Evolutionary conservation across 2,797 vertebrate species (phyloP).

Genomic region (Mionectes olivaceus): DNA sequence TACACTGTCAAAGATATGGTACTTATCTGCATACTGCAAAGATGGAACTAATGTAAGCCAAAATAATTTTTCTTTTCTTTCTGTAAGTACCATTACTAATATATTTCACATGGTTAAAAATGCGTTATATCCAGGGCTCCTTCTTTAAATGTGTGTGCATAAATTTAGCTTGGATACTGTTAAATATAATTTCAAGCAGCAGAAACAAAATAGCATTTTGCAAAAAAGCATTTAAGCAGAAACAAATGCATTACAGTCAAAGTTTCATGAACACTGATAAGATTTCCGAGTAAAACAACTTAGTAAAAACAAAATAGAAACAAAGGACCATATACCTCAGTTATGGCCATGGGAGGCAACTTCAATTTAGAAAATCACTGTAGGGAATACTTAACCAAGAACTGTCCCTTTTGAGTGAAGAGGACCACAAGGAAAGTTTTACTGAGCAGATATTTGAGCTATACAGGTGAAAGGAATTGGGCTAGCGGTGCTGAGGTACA

Average conservation of each 20-base stretch:
- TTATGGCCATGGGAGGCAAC: background rate
- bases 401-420: background rate
- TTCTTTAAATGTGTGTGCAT: conserved; percentile 21
- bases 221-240: conserved; percentile 38
- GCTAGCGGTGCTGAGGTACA: background rate
- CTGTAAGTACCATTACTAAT: conserved; percentile 56
- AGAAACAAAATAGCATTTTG: conserved; percentile 50
- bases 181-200: conserved; percentile 38
- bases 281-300: background rate
- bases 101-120: conserved; percentile 64
- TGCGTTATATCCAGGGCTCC: conserved; percentile 18
- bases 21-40: conserved; percentile 30
- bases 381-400: background rate
- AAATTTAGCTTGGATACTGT: conserved; percentile 32
- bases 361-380: background rate
- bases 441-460: background rate
- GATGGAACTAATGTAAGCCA: conserved; percentile 45
- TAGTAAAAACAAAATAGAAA: conserved; percentile 18
- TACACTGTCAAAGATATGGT: conserved; percentile 25
- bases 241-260: conserved; percentile 44
- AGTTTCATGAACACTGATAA: conserved; percentile 41
- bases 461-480: background rate
- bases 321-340: background rate
- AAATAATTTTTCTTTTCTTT: conserved; percentile 38
- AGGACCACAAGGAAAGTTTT: background rate